Percentiles rank a stretch among this genome's conserved stretches.
These are phyloP conservation scores for Amphiprion percula DNA, from an alignment of 2,113 vertebrate species.

Conservation along the genomic window DNA sequence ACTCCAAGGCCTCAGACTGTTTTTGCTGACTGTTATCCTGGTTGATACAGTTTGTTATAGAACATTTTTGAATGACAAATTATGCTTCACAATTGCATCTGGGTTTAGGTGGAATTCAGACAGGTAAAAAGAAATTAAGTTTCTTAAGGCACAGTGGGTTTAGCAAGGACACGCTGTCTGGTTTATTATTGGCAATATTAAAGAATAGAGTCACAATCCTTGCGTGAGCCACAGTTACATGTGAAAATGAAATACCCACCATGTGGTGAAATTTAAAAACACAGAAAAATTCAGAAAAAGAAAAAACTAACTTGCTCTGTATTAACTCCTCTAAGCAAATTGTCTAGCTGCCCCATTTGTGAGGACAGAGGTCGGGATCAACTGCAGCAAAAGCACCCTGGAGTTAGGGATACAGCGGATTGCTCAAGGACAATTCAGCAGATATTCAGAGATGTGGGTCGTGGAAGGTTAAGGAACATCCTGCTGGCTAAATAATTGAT, in stretches of 20 bases:
- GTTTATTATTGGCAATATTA: too few relatives aligned
- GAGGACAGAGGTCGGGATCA: conserved; percentile 11
- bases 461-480: conserved; percentile 59
- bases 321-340: conserved; percentile 29
- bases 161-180: too few relatives aligned
- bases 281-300: too few relatives aligned
- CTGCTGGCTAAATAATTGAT: conserved; percentile 60
- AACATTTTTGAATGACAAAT: background rate
- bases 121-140: too few relatives aligned
- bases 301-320: background rate
- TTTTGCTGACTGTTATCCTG: conserved; percentile 8
- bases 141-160: too few relatives aligned
- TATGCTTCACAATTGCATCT: background rate
- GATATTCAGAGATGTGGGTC: conserved; percentile 38
- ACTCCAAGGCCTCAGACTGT: conserved; percentile 1
- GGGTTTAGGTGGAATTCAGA: too few relatives aligned
- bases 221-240: too few relatives aligned
- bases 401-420: conserved; percentile 12
- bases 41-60: conserved; percentile 8
- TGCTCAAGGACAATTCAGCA: conserved; percentile 42
- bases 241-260: too few relatives aligned
- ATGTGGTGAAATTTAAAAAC: too few relatives aligned
- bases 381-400: conserved; percentile 19
- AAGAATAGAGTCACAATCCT: too few relatives aligned
- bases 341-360: background rate